Percentiles rank a stretch among this genome's conserved stretches.
Evolutionary conservation across 2,113 vertebrate species (phyloP).

Genomic region (Notechis scutatus): DNA sequence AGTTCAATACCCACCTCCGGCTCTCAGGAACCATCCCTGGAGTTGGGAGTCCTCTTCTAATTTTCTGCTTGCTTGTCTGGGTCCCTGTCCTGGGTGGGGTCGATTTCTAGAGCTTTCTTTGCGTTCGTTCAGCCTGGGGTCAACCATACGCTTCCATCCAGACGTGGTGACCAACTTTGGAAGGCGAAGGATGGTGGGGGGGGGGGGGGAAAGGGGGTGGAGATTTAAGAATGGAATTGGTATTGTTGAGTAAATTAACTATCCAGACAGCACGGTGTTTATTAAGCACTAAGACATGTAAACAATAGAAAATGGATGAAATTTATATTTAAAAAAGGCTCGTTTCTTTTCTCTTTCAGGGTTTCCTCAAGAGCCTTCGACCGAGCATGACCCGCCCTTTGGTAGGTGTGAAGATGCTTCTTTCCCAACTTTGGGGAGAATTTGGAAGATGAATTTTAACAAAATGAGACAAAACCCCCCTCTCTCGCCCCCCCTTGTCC

Average conservation of each 20-base stretch:
- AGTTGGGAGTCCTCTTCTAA: not conserved
- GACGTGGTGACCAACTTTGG: not conserved
- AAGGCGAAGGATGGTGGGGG: not conserved
- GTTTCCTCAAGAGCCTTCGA: slow-evolving; percentile 70
- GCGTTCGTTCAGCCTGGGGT: rapidly evolving
- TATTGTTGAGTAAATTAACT: no score
- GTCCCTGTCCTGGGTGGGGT: not conserved
- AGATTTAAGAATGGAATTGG: no score
- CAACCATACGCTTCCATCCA: not conserved
- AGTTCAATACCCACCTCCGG: no score
- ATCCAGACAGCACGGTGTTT: no score
- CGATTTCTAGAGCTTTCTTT: not conserved
- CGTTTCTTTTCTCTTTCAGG: slow-evolving; percentile 60
- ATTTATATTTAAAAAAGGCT: no score
- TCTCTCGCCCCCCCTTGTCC: not conserved
- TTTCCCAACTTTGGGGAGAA: no score
- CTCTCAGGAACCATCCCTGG: not conserved
- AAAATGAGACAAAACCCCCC: not conserved
- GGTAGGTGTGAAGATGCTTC: slow-evolving; percentile 44
- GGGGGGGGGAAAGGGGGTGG: no score
- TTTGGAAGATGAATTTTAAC: not conserved
- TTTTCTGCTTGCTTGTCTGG: not conserved
- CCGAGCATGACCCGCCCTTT: slow-evolving; percentile 68
- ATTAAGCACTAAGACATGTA: no score
- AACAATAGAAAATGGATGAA: no score